A percentile compares a stretch with the other conserved stretches of the same genome.
Conservation (phyloP, 2,888 invertebrate species). For the Drosophila bunnanda region DNA sequence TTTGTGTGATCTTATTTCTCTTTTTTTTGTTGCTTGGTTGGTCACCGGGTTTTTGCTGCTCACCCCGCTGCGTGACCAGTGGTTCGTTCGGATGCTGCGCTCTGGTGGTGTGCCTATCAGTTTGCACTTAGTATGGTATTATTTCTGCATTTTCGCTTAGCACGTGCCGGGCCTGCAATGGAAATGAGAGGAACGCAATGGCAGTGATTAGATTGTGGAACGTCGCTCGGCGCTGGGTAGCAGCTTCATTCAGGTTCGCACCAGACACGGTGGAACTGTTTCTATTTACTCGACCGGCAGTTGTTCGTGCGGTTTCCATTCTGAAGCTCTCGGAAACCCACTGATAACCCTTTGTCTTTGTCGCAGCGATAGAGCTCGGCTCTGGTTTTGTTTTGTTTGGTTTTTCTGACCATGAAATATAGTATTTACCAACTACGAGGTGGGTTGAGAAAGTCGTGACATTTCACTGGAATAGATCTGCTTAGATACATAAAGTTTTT, state of each 20-base stretch:
- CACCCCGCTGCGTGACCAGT: conserved; percentile 26
- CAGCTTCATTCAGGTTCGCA: conserved; percentile 43
- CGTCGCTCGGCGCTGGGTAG: conserved; percentile 19
- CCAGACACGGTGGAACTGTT: conserved; percentile 23
- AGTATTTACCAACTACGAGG: not conserved
- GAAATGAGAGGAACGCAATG: conserved; percentile 19
- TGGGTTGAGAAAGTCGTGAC: conserved; percentile 1
- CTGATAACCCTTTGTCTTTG: conserved; percentile 32
- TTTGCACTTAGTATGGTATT: conserved; percentile 18
- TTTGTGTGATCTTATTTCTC: conserved; percentile 7
- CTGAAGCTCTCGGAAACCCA: conserved; percentile 16
- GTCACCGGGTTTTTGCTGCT: conserved; percentile 15
- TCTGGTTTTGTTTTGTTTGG: conserved; percentile 5
- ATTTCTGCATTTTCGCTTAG: conserved; percentile 59
- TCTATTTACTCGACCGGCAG: not conserved
- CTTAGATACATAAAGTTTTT: not conserved
- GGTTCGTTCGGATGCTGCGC: conserved; percentile 14
- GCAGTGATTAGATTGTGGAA: conserved; percentile 23
- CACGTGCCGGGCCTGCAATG: conserved; percentile 69
- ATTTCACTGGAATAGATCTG: not conserved
- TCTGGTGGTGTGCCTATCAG: conserved; percentile 44
- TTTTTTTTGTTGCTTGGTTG: no score
- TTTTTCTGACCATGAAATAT: conserved; percentile 25
- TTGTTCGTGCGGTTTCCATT: conserved; percentile 7
- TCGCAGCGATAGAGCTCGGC: conserved; percentile 15